Evolutionary conservation across 2,113 vertebrate species (phyloP).

Genomic region (Nothoprocta pentlandii): DNA sequence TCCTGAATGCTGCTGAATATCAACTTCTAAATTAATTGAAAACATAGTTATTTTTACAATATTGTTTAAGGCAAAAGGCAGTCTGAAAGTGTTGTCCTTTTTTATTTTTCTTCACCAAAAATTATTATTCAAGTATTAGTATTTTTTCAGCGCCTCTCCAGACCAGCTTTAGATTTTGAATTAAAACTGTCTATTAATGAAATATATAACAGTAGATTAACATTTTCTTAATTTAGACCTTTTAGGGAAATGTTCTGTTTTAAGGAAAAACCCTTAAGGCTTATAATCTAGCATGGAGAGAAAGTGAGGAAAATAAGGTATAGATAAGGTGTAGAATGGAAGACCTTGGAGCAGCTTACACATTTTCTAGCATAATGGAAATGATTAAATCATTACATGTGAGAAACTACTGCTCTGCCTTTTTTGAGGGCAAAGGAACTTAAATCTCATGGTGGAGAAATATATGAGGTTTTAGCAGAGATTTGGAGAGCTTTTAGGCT

Average conservation of each 20-base stretch:
- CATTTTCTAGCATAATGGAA: constrained; percentile 2
- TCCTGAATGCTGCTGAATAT: constrained; percentile 24
- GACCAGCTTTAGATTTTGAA: not conserved
- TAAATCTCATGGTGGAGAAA: constrained; percentile 40
- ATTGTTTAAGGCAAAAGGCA: not conserved
- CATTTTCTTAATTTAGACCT: not conserved
- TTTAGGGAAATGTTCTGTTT: not conserved
- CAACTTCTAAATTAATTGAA: not conserved
- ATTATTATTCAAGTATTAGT: not conserved
- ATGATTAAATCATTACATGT: constrained; percentile 50
- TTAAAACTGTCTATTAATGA: not conserved
- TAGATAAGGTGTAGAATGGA: not conserved
- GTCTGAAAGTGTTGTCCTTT: not conserved
- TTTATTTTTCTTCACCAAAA: not conserved
- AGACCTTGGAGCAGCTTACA: constrained; percentile 5
- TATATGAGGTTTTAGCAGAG: constrained; percentile 53
- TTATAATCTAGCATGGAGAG: not conserved
- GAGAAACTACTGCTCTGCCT: constrained; percentile 22
- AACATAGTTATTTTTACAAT: constrained; percentile 12
- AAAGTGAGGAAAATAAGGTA: not conserved
- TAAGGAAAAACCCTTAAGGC: not conserved
- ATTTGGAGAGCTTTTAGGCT: constrained; percentile 64
- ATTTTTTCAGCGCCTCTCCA: not conserved
- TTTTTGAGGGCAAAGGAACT: constrained; percentile 20
- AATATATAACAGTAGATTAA: not conserved